Evolutionary conservation across 1,140 invertebrate species (phyloP).

Genomic region (Aphidius gifuensis): DNA sequence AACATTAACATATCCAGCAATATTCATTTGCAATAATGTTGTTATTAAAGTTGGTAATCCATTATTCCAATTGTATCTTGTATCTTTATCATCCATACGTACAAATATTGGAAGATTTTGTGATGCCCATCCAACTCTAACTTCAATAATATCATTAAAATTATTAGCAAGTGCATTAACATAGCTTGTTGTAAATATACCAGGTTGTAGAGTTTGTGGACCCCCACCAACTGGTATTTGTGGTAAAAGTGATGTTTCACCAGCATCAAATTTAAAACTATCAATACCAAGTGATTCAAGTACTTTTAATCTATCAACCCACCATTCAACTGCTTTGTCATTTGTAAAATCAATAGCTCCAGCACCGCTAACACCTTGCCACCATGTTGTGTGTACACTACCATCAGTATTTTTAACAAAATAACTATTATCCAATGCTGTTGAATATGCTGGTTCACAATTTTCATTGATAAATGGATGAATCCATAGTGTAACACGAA

Average conservation of each 20-base stretch:
- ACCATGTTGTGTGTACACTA: slow-evolving; percentile 69
- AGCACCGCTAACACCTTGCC: slow-evolving; percentile 70
- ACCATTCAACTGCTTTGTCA: slow-evolving; percentile 71
- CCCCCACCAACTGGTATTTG: slow-evolving; percentile 55
- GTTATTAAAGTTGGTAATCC: slow-evolving; percentile 78
- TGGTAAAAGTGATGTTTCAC: slow-evolving; percentile 68
- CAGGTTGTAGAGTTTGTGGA: slow-evolving; percentile 56
- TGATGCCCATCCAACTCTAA: slow-evolving; percentile 64
- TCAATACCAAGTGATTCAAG: slow-evolving; percentile 69
- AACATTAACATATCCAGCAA: slow-evolving; percentile 82
- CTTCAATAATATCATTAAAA: slow-evolving; percentile 72
- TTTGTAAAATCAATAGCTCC: slow-evolving; percentile 80
- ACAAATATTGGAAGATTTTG: slow-evolving; percentile 80
- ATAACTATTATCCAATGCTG: slow-evolving; percentile 59
- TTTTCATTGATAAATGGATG: slow-evolving; percentile 85
- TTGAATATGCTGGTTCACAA: slow-evolving; percentile 63
- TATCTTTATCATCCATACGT: slow-evolving; percentile 85
- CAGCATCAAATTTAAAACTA: slow-evolving; percentile 92
- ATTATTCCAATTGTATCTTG: slow-evolving; percentile 75
- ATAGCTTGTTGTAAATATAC: slow-evolving; percentile 64
- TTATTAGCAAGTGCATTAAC: slow-evolving; percentile 59
- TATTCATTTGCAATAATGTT: slow-evolving; percentile 73
- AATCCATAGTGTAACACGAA: slow-evolving; percentile 79
- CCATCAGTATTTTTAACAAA: slow-evolving; percentile 62
- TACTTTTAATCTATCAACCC: slow-evolving; percentile 58